These are phyloP conservation scores for Rhopalosiphum nymphaeae DNA, from an alignment of 2,888 invertebrate species.

Conservation along the genomic window DNA sequence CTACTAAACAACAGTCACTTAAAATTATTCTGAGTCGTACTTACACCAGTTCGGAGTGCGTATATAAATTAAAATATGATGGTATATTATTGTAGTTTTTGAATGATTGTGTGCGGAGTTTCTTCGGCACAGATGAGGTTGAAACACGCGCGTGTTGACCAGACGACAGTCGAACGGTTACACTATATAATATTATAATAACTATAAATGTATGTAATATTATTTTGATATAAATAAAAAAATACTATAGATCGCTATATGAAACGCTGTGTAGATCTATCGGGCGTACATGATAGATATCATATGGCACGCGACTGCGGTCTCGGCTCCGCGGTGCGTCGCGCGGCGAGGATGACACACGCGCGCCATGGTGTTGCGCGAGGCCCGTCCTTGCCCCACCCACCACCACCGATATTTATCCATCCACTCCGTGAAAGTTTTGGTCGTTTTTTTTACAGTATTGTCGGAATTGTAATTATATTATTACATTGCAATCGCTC, in stretches of 20 bases:
- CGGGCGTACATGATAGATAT: background rate
- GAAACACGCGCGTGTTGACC: no score
- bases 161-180: no score
- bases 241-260: background rate
- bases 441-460: background rate
- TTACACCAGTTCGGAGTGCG: background rate
- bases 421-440: background rate
- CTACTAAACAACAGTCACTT: background rate
- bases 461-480: background rate
- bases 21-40: background rate
- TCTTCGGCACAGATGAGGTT: no score
- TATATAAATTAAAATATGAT: no score
- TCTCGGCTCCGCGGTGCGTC: background rate
- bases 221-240: background rate
- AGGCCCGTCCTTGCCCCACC: background rate
- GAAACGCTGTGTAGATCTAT: background rate
- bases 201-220: no score
- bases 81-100: no score
- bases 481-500: background rate
- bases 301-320: background rate
- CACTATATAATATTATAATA: no score
- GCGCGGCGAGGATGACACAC: background rate
- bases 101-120: no score
- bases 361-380: background rate
- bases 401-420: background rate